Evolutionary conservation across 2,888 invertebrate genomes (phyloP), one percentile per base, ranked within the genome.

Genomic region (Caenorhabditis sp.): DNA sequence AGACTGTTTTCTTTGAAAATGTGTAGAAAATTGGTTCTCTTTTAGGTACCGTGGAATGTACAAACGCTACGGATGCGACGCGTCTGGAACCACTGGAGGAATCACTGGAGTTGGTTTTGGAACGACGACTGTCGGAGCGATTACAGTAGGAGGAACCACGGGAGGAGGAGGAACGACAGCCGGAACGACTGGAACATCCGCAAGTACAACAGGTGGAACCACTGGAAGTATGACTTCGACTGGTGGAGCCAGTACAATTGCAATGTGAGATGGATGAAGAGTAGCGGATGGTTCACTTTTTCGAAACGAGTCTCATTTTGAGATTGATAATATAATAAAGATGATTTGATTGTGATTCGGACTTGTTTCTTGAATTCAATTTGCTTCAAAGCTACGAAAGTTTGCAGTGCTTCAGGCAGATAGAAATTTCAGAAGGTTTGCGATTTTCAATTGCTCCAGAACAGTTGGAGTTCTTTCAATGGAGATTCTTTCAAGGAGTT

Each of bases 31-130:
- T 54, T 56, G 8, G 38, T n/a, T 22, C 4, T 12, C 58, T 41
- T 63, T 12, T 44, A 77, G 77, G 79, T 85, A 85, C 54, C 79
- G 82, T 19, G 85, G 85, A 66, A 85, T 85, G 82, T 85, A 72
- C 80, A 82, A 80, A 47, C 56, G 85, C 12, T 85, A 85, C 64
- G 85, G 82, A 41, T 82, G 82, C 28, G 85, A 85, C 61, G 82
- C 54, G 5, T 80, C 80, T n/a, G 80, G 72, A 58, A 74, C 74
- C 1, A 74, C 80, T 41, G 80, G 58, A 12, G 80, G 80, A 38
- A 28, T 80, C 49, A 74, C 80, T 49, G 80, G 80, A 19, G 61
- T 74, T 28, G 73, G 73, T 24, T 80, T 68, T 26, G 80, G 74
- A 14, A 44, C 28, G 41, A 61, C 73, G 14, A 54, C 61, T 2